Percentiles rank a stretch among this genome's conserved stretches.
These are phyloP conservation scores for Echinarachnius parma DNA, from an alignment of 53 echinoderm and acorn worm genomes.

Conservation along the genomic window DNA sequence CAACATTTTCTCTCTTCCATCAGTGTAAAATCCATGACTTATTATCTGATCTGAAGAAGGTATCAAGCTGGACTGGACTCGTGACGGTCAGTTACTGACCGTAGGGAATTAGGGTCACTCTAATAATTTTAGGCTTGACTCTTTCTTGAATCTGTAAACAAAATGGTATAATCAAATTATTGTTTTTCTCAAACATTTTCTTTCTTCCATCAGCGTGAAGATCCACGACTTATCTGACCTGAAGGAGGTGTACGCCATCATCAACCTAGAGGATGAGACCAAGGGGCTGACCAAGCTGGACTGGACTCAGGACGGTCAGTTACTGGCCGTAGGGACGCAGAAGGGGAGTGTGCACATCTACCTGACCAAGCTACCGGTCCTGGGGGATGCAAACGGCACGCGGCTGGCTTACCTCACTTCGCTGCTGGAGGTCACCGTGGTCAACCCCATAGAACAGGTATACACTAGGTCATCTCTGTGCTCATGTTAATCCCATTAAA, in stretches of 20 bases:
- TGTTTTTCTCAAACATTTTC: too few species aligned
- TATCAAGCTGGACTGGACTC: too few species aligned
- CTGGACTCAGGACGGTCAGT: slow-evolving; percentile 97
- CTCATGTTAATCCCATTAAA: too few species aligned
- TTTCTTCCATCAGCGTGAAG: slow-evolving; percentile 86
- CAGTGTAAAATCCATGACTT: too few species aligned
- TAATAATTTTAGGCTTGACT: too few species aligned
- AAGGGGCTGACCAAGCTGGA: slow-evolving; percentile 76
- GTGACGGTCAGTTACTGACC: too few species aligned
- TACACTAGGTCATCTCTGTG: neutral
- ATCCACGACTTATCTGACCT: slow-evolving; percentile 97
- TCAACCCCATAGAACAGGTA: slow-evolving; percentile 96
- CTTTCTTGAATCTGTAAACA: too few species aligned
- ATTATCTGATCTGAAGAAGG: too few species aligned
- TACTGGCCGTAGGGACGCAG: slow-evolving; percentile 87
- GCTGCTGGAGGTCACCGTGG: slow-evolving; percentile 97
- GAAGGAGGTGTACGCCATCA: slow-evolving; percentile 94
- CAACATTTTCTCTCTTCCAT: too few species aligned
- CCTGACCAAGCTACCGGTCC: slow-evolving; percentile 90
- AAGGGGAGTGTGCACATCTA: slow-evolving; percentile 78
- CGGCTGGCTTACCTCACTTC: slow-evolving; percentile 93
- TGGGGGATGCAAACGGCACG: slow-evolving; percentile 85
- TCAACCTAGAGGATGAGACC: slow-evolving; percentile 89
- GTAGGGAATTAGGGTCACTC: too few species aligned
- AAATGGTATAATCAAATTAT: too few species aligned